Percentiles rank a stretch among this genome's conserved stretches.
These are phyloP conservation scores for Rhyzopertha dominica DNA, from an alignment of 1,140 invertebrate genomes.

Conservation along the genomic window DNA sequence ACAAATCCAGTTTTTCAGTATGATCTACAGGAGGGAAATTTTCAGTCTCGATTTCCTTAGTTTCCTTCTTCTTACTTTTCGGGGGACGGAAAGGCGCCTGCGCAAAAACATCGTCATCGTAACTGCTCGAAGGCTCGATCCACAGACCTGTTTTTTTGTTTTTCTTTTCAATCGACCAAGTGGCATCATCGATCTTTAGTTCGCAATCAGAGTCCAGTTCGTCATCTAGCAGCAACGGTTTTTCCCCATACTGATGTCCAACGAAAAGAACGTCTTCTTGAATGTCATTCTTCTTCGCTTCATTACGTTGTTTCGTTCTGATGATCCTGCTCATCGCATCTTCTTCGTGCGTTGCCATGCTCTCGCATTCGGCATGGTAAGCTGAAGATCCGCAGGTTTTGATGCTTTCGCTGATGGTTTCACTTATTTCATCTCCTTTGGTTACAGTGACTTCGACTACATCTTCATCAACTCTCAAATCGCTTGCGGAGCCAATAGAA, in stretches of 20 bases:
- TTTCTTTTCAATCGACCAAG: conserved; percentile 41
- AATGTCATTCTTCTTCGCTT: conserved; percentile 30
- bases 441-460: conserved; percentile 33
- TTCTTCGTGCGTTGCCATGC: conserved; percentile 59
- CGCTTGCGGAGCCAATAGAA: conserved; percentile 70
- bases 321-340: conserved; percentile 49
- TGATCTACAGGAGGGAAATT: conserved; percentile 4
- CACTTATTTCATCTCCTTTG: conserved; percentile 47
- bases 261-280: conserved; percentile 54
- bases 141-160: conserved; percentile 29
- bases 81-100: conserved; percentile 65
- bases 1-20: conserved; percentile 4
- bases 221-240: conserved; percentile 72
- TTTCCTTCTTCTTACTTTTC: conserved; percentile 44
- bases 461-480: conserved; percentile 55
- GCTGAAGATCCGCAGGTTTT: conserved; percentile 63
- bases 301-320: conserved; percentile 36
- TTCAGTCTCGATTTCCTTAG: conserved; percentile 9
- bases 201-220: conserved; percentile 65
- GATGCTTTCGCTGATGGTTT: conserved; percentile 62
- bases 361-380: conserved; percentile 68
- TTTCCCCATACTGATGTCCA: conserved; percentile 74
- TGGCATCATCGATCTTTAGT: conserved; percentile 31
- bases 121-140: conserved; percentile 38
- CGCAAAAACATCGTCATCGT: conserved; percentile 62